phyloP scores from a whole-genome alignment of 2,797 vertebrate genomes.

The Argya squamiceps region DNA sequence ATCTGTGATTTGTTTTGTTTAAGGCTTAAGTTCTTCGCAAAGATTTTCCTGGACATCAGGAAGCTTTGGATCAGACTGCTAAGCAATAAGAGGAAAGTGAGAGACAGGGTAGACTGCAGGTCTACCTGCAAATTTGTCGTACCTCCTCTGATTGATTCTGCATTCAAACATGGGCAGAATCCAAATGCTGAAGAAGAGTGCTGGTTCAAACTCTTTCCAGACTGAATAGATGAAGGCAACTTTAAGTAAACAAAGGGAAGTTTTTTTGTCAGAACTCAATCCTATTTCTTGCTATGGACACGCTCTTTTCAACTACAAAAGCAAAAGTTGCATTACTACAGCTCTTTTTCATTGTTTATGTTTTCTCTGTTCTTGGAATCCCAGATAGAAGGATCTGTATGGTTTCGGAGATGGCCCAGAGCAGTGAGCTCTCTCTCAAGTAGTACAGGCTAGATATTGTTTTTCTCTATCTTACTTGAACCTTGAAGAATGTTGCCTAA shows the following conservation, averaged over 20 bases:
- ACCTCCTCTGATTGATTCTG: neutral
- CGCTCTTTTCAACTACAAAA: neutral
- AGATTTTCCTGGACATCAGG: neutral
- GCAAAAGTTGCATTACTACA: neutral
- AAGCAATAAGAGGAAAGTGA: neutral
- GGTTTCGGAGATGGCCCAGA: neutral
- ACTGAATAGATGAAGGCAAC: neutral
- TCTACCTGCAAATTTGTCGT: neutral
- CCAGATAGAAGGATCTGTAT: neutral
- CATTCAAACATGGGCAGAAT: neutral
- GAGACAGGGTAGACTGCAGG: neutral
- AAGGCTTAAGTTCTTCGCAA: neutral
- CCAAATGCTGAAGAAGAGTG: neutral
- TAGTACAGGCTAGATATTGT: neutral
- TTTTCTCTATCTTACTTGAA: neutral
- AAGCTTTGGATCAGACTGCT: neutral
- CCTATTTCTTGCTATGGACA: neutral
- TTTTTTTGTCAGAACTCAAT: neutral
- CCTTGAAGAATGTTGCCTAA: neutral
- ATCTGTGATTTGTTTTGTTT: neutral
- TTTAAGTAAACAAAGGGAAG: neutral
- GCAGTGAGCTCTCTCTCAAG: neutral
- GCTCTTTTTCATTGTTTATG: neutral
- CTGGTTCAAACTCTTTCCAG: neutral
- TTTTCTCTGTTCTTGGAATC: neutral